These are phyloP conservation scores for Smittia sp. DNA, from an alignment of 2,888 invertebrate genomes.

Conservation along the genomic window DNA sequence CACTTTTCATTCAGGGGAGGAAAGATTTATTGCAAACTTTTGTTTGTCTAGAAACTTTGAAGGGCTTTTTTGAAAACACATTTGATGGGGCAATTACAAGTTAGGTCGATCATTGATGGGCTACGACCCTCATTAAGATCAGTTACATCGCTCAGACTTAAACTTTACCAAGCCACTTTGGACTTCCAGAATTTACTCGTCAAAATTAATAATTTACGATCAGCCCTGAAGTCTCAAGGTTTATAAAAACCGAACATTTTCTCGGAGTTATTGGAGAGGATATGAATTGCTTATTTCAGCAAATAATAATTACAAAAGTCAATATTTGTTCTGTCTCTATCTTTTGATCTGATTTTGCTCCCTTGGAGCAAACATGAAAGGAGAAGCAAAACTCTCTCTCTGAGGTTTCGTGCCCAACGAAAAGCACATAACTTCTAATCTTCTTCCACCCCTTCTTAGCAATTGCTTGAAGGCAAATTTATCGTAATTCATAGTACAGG, in stretches of 20 bases:
- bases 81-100: neutral
- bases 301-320: conserved; percentile 42
- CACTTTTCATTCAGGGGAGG: neutral
- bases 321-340: conserved; percentile 34
- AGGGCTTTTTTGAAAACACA: neutral
- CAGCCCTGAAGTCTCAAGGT: neutral
- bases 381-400: neutral
- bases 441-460: neutral
- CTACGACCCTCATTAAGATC: too few relatives aligned
- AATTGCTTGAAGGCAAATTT: neutral
- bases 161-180: too few relatives aligned
- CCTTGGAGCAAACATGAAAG: neutral
- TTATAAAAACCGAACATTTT: neutral
- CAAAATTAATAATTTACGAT: too few relatives aligned
- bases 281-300: conserved; percentile 37
- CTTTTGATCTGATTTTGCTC: neutral
- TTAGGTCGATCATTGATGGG: too few relatives aligned
- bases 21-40: conserved; percentile 29
- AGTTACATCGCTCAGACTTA: too few relatives aligned
- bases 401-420: conserved; percentile 2
- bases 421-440: conserved; percentile 4
- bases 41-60: conserved; percentile 26
- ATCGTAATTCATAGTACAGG: conserved; percentile 27
- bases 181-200: too few relatives aligned
- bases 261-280: neutral